phyloP scores from a whole-genome alignment of 2,888 invertebrate species.

The Tortricodes alternella region DNA sequence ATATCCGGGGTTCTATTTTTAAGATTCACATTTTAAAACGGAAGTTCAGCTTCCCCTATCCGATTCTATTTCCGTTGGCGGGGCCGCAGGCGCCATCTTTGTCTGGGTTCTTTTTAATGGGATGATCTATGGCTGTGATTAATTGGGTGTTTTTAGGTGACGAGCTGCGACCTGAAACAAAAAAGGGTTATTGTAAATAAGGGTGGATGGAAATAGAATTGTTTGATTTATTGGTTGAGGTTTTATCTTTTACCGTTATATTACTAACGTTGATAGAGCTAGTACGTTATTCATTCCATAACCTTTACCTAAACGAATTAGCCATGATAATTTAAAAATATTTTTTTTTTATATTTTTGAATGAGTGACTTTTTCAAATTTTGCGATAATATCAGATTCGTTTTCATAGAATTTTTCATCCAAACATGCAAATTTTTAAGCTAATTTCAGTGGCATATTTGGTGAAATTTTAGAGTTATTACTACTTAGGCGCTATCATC shows the following conservation, averaged over 20 bases:
- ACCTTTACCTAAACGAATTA: too few relatives aligned
- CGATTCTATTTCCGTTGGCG: conserved; percentile 52
- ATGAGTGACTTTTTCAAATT: too few relatives aligned
- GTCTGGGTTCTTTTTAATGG: conserved; percentile 46
- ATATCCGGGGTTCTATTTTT: conserved; percentile 59
- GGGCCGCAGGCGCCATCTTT: conserved; percentile 63
- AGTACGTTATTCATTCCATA: too few relatives aligned
- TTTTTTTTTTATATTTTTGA: too few relatives aligned
- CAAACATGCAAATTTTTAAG: too few relatives aligned
- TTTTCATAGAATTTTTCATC: too few relatives aligned
- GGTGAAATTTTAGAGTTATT: too few relatives aligned
- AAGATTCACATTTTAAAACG: conserved; percentile 67
- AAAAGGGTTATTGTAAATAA: conserved; percentile 37
- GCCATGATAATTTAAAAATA: too few relatives aligned
- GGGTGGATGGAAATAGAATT: neutral
- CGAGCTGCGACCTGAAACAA: conserved; percentile 60
- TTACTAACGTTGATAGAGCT: too few relatives aligned
- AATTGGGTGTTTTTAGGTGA: conserved; percentile 34
- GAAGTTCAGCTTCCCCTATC: conserved; percentile 59
- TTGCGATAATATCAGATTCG: too few relatives aligned
- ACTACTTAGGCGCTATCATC: too few relatives aligned
- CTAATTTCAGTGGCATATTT: too few relatives aligned
- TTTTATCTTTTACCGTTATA: neutral
- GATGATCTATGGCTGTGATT: conserved; percentile 46
- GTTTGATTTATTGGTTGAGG: neutral